Conservation (phyloP, 2,797 vertebrate genomes). For the Antennarius maculatus region DNA sequence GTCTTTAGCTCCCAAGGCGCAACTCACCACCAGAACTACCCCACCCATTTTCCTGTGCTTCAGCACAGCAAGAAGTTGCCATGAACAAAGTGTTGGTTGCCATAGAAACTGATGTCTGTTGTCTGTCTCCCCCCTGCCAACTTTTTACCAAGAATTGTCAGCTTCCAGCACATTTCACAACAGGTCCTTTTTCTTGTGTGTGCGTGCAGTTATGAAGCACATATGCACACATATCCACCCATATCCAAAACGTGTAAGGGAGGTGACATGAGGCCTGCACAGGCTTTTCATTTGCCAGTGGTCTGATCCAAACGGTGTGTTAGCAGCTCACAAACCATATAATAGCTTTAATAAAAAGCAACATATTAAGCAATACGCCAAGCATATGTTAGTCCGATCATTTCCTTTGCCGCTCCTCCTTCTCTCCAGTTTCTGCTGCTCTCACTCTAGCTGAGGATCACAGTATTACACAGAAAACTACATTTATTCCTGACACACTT, state of each 20-base stretch:
- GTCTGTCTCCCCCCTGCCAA: slow-evolving; percentile 47
- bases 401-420: not conserved
- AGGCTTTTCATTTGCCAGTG: not conserved
- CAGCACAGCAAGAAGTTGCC: slow-evolving; percentile 65
- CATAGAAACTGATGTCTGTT: slow-evolving; percentile 75
- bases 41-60: slow-evolving; percentile 47
- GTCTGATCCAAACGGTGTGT: not conserved
- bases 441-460: not conserved
- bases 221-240: slow-evolving; percentile 31
- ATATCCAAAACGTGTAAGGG: slow-evolving; percentile 10
- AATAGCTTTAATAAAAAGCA: not conserved
- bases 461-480: not conserved
- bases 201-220: slow-evolving; percentile 21
- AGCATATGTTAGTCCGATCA: not conserved
- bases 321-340: not conserved
- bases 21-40: slow-evolving; percentile 21
- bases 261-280: slow-evolving; percentile 12
- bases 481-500: slow-evolving; percentile 20
- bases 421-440: not conserved
- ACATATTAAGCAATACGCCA: not conserved
- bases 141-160: slow-evolving; percentile 57
- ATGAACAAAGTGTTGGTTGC: slow-evolving; percentile 72
- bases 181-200: slow-evolving; percentile 20
- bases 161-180: slow-evolving; percentile 48
- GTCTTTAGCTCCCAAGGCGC: slow-evolving; percentile 32